phyloP scores from a whole-genome alignment of 2,888 invertebrate genomes.

The Cepaea hortensis region DNA sequence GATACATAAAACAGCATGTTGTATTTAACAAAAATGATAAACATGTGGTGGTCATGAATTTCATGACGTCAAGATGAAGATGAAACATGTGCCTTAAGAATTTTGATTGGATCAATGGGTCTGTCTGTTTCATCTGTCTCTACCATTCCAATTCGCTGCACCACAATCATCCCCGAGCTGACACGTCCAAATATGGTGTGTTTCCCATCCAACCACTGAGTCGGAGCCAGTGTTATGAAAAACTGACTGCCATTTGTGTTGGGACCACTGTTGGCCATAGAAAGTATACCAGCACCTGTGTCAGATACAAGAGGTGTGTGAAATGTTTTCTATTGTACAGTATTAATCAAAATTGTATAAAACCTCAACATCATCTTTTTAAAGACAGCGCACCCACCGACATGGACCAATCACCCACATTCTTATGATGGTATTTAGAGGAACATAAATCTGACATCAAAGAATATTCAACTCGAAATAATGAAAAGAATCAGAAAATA shows the following conservation, averaged over 20 bases:
- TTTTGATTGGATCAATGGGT: constrained; percentile 81
- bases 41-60: not conserved
- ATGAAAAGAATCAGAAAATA: too few relatives aligned
- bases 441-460: too few relatives aligned
- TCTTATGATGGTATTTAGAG: too few relatives aligned
- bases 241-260: constrained; percentile 98
- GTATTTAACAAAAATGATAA: not conserved
- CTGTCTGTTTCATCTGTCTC: constrained; percentile 95
- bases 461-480: too few relatives aligned
- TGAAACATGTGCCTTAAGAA: constrained; percentile 63
- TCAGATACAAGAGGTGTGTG: not conserved
- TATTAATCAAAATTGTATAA: too few relatives aligned
- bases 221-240: constrained; percentile 96
- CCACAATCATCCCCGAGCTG: constrained; percentile 90
- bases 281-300: constrained; percentile 86
- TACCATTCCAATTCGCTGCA: constrained; percentile 93
- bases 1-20: not conserved
- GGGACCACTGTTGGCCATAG: constrained; percentile 99
- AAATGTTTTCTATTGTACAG: too few relatives aligned
- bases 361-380: too few relatives aligned
- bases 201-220: constrained; percentile 98
- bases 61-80: constrained; percentile 9
- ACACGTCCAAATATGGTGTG: constrained; percentile 96
- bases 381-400: too few relatives aligned
- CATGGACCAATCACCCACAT: too few relatives aligned